Evolutionary conservation across 2,113 vertebrate species (phyloP), one percentile per base, ranked within the genome.

Genomic region (Arvicanthis niloticus): DNA sequence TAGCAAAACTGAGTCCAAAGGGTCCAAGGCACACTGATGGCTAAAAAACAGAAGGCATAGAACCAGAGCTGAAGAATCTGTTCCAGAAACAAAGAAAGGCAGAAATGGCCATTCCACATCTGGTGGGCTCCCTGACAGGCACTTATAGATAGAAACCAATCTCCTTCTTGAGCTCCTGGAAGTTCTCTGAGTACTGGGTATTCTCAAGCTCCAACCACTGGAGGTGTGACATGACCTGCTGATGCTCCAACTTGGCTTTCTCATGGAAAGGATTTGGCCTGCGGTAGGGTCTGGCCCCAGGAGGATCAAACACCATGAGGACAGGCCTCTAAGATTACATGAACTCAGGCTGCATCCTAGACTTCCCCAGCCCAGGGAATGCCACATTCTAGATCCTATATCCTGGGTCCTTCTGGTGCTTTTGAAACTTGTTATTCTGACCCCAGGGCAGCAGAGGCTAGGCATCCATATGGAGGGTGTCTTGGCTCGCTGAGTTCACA

Each of bases 111-210:
- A 0, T 15, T 26, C 3, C 0, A 0, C 1, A 37, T 21, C 0
- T 6, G 15, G 1, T 60, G 80, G 42, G 62, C 62, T n/a, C 68
- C 56, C 4, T 1, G 3, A 7, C 80, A 22, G 81, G 17, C 97
- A 99, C 99, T 99, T 98, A 99, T 99, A 99, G 99, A 98, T 99
- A 99, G 98, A 99, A 99, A 97, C 99, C 99, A 0, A 99, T 99
- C 90, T 99, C 99, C 98, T 99, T 99, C 96, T 99, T 99, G 87
- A 99, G 99, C 98, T 99, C 99, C 98, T 99, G 99, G 42, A 99
- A 99, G 93, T 99, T 99, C 98, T 99, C 99, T 88, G 99, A 98
- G 45, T 99, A 99, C 42, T 99, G 99, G 91, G 99, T 99, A 97
- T 99, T 99, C 96, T 99, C 99, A 98, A 99, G 99, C 98, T 99